phyloP scores from a whole-genome alignment of 1,140 invertebrate species.

The Apocrypta bakeri region DNA sequence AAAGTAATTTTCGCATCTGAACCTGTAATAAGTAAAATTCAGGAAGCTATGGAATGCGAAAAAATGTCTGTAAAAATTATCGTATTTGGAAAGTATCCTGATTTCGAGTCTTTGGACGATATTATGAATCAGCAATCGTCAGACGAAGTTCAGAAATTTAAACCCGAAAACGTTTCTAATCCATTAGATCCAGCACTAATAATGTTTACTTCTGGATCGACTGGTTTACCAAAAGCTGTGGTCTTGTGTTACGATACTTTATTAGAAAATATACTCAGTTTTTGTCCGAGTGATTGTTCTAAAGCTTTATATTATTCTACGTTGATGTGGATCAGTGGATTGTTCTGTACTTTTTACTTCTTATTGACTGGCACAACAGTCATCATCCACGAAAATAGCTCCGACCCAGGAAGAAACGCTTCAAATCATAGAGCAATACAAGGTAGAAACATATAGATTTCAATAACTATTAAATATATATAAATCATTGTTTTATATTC shows the following conservation, averaged over 20 bases:
- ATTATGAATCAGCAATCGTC: constrained; percentile 34
- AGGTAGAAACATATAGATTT: too few relatives aligned
- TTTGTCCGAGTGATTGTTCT: background rate
- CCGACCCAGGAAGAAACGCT: constrained; percentile 50
- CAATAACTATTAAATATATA: too few relatives aligned
- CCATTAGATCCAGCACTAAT: constrained; percentile 55
- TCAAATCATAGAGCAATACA: constrained; percentile 56
- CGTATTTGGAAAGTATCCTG: constrained; percentile 54
- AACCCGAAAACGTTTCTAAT: constrained; percentile 37
- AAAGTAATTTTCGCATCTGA: constrained; percentile 63
- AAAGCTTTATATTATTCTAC: constrained; percentile 26
- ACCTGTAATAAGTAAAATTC: constrained; percentile 47
- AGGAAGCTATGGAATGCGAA: constrained; percentile 51
- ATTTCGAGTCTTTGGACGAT: constrained; percentile 43
- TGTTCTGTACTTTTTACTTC: constrained; percentile 2
- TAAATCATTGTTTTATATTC: too few relatives aligned
- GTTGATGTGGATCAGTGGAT: constrained; percentile 52
- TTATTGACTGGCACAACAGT: background rate
- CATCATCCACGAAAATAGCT: constrained; percentile 47
- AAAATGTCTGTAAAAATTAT: constrained; percentile 54
- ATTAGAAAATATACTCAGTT: background rate
- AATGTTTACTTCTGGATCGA: constrained; percentile 61
- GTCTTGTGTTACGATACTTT: constrained; percentile 47
- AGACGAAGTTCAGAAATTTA: constrained; percentile 40
- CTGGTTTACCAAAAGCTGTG: constrained; percentile 58